Evolutionary conservation across 2,888 invertebrate species (phyloP), one percentile per base, ranked within the genome.

Genomic region (Hypomecis atomaria): DNA sequence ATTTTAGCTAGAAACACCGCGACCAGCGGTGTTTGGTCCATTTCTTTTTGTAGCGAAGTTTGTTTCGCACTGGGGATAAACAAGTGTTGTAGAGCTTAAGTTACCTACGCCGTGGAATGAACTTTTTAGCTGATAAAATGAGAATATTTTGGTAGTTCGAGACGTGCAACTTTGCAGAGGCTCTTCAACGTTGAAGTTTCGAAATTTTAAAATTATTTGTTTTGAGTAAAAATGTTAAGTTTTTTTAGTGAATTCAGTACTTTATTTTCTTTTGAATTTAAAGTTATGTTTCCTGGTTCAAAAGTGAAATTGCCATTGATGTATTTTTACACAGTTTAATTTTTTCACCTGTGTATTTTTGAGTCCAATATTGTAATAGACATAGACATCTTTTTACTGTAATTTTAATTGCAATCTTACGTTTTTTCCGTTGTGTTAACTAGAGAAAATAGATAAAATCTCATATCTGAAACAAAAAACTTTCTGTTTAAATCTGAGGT

Each of bases 31-130:
- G 34, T 11, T 43, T n/a, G 4, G 43, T 8, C 52, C 36, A 36
- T 37, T n/a, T 38, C 23, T 67, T 67, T 64, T 64, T 33, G 23
- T 8, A 9, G 8, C 7, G 10, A 62, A 74, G 71, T 77, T 73
- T 66, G 60, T 67, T 74, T 66, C 60, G 71, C 58, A 56, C 54
- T 65, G 50, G 60, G 69, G 71, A 75, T 76, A 78, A 78, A 75
- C 78, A 78, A 79, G 79, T 77, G 77, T 75, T 77, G 74, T 74
- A 72, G 70, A 64, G 68, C 69, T 74, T 71, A 73, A 76, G 71
- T 69, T 76, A 75, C 74, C 73, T 76, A 69, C 52, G 48, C 50
- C 62, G 66, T 48, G 62, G 64, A 69, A 59, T 53, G 49, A 69
- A 70, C 67, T 71, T 71, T 69, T 65, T 62, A 66, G 64, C 64